A percentile compares a stretch with the other conserved stretches of the same genome.
These are phyloP conservation scores for Euphydryas editha DNA, from an alignment of 2,888 invertebrate species.

Conservation along the genomic window DNA sequence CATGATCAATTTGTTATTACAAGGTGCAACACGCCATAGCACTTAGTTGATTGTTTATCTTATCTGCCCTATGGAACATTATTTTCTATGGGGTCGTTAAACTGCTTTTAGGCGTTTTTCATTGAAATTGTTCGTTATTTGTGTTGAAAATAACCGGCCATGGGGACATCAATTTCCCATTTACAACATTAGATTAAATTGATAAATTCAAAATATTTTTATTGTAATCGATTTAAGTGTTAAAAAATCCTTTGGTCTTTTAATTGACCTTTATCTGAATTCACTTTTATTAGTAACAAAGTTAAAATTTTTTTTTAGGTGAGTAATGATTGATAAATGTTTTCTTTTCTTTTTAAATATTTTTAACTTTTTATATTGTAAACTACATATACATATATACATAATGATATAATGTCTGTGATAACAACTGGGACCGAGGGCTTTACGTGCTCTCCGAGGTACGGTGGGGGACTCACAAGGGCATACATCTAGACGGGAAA, in stretches of 20 bases:
- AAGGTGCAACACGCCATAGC: slow-evolving; percentile 37
- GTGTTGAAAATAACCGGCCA: neutral
- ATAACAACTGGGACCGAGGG: too few species aligned
- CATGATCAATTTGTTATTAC: slow-evolving; percentile 22
- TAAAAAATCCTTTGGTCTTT: neutral
- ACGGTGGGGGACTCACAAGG: too few species aligned
- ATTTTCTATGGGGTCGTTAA: slow-evolving; percentile 37
- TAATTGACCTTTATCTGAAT: neutral
- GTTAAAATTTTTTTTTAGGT: too few species aligned
- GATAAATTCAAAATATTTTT: neutral
- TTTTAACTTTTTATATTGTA: too few species aligned
- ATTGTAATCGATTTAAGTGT: neutral
- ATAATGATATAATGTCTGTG: too few species aligned
- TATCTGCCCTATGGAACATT: slow-evolving; percentile 18
- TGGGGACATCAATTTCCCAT: neutral
- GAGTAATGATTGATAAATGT: too few species aligned
- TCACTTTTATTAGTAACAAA: neutral
- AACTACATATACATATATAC: too few species aligned
- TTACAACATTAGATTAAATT: slow-evolving; percentile 2
- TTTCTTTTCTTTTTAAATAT: too few species aligned
- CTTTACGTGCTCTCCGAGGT: too few species aligned
- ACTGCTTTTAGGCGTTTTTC: slow-evolving; percentile 23
- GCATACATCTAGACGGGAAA: too few species aligned
- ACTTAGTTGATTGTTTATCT: slow-evolving; percentile 38
- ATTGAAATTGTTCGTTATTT: slow-evolving; percentile 17